Evolutionary conservation across 2,888 invertebrate species (phyloP).

Genomic region (Dryocosmus kuriphilus): DNA sequence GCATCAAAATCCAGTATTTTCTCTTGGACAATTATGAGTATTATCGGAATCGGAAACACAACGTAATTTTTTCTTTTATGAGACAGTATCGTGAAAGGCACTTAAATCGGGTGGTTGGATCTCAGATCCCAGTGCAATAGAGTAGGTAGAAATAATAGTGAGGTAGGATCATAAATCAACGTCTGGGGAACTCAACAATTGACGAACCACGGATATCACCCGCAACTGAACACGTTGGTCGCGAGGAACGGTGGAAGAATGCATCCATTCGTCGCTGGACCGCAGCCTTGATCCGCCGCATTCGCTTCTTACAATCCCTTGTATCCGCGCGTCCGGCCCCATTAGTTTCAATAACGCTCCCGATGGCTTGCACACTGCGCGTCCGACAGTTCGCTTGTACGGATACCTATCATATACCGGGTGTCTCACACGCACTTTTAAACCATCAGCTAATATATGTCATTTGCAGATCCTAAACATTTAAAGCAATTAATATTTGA

Average conservation of each 20-base stretch:
- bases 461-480: neutral
- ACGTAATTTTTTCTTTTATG: neutral
- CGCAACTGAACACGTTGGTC: conserved; percentile 46
- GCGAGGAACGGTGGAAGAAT: conserved; percentile 69
- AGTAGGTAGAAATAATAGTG: conserved; percentile 33
- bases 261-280: conserved; percentile 59
- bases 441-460: neutral
- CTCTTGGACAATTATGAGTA: neutral
- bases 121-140: conserved; percentile 2
- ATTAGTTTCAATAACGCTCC: conserved; percentile 77
- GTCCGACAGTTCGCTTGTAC: conserved; percentile 46
- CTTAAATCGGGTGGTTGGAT: neutral
- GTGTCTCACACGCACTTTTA: conserved; percentile 22
- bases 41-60: neutral
- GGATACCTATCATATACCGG: conserved; percentile 36
- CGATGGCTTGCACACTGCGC: conserved; percentile 66
- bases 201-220: conserved; percentile 45
- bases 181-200: conserved; percentile 37
- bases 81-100: neutral
- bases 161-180: conserved; percentile 32
- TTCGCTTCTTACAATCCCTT: conserved; percentile 70
- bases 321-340: conserved; percentile 75
- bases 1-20: neutral
- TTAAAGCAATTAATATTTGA: too few relatives aligned
- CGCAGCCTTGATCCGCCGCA: conserved; percentile 70